Evolutionary conservation across 2,113 vertebrate genomes (phyloP), one percentile per base, ranked within the genome.

Genomic region (Turnix velox): DNA sequence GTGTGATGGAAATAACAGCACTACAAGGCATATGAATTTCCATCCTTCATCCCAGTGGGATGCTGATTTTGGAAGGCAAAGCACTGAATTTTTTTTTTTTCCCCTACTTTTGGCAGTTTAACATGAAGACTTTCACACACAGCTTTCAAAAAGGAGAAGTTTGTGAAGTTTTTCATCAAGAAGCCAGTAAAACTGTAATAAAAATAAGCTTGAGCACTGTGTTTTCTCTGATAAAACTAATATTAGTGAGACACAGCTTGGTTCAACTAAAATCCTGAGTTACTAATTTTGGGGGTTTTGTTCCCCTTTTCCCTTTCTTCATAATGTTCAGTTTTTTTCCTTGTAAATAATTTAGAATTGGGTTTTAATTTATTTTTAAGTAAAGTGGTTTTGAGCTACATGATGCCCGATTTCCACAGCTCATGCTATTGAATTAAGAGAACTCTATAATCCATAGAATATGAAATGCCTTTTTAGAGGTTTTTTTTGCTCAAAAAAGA

Each of bases 231-330:
- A 80, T 51, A 87, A 68, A 76, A n/a, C 2, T 18, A 92, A 78
- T 57, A 55, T 88, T 65, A 69, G 80, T 46, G 88, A 95, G 90
- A 86, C 87, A 80, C 18, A 22, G 48, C 46, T 75, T 67, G 88
- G 72, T 95, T 95, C 78, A 94, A 93, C 94, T 91, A 95, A 95
- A 61, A 63, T 90, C 92, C 94, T 94, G 83, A 79, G 43, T 86
- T 35, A 9, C 43, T 75, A 52, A 85, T 18, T 62, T 79, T 88
- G 7, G 55, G 24, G 65, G 81, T 65, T 33, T 75, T 12, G 14
- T 30, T 52, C 24, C 24, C n/a, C n/a, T 48, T 48, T 48, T 54
- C 9, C 33, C 24, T 8, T 14, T 10, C 11, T 17, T 8, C 17
- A 12, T 9, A 10, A 18, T 52, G 6, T 74, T 52, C 23, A 3